Evolutionary conservation across 1,140 invertebrate species (phyloP), one percentile per base, ranked within the genome.

Genomic region (Bombus huntii): DNA sequence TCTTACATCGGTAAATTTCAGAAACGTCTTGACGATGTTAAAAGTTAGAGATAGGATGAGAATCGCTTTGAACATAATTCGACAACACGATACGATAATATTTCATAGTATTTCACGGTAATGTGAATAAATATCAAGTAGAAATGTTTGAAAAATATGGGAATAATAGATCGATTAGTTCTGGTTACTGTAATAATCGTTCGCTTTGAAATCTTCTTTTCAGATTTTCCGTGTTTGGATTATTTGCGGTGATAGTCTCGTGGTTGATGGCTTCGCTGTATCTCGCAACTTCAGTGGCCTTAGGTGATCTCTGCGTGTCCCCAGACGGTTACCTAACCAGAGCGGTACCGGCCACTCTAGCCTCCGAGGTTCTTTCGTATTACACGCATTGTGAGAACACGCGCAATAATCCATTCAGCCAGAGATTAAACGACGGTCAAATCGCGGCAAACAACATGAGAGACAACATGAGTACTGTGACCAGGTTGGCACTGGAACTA

Each of bases 221-320:
- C 86, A 97, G 97, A 89, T 97, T 97, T 88, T 97, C 97, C 91
- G 98, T 98, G 57, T 98, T 98, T 91, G 98, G 98, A 47, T 95
- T 99, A 77, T 96, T 98, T 85, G 98, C 98, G 68, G 97, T 99
- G n/a, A 98, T 98, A 88, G 97, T 98, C 85, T 98, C 98, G 87
- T 99, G 98, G 97, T 95, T 98, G 78, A 97, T 98, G 95, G 97
- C 97, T 37, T 98, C 98, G 72, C 92, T 98, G 42, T 98, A 98
- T 94, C 95, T 98, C 75, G 97, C 97, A 42, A 96, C 97, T 25
- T 97, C 97, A 73, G 98, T 98, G 91, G 98, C 97, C 77, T 95
- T 98, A 0, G 97, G 97, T 31, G 97, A 97, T 91, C 96, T 98
- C 42, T 97, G 98, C 91, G 96, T 97, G 47, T 97, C 97, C 2